Percentiles rank a stretch among this genome's conserved stretches.
These are phyloP conservation scores for Eupelmus urozonus DNA, from an alignment of 2,888 invertebrate species.

Conservation along the genomic window DNA sequence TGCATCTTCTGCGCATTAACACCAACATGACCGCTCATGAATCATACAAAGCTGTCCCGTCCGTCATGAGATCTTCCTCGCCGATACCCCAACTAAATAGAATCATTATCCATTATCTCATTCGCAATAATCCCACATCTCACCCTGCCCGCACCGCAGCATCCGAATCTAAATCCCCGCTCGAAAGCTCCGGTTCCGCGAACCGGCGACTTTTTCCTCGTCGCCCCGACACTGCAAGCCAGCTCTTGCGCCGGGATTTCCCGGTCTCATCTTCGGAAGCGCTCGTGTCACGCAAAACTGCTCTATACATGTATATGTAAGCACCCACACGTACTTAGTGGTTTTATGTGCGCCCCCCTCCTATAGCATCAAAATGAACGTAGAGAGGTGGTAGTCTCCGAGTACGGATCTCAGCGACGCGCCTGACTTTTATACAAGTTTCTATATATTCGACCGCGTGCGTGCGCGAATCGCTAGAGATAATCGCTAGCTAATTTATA, in stretches of 20 bases:
- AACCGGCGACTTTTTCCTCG: neutral
- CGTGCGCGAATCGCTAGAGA: too few species aligned
- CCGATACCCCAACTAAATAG: too few species aligned
- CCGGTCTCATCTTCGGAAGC: constrained; percentile 1
- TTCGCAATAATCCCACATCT: too few species aligned
- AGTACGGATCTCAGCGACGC: too few species aligned
- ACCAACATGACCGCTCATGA: too few species aligned
- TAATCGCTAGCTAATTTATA: constrained; percentile 25
- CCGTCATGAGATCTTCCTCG: too few species aligned
- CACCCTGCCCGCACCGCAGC: neutral
- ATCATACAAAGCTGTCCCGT: too few species aligned
- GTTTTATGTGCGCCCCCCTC: neutral
- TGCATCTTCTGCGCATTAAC: too few species aligned
- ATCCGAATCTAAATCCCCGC: neutral
- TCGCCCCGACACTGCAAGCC: neutral
- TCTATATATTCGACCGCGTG: neutral
- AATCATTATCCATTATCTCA: too few species aligned
- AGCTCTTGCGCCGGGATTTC: neutral
- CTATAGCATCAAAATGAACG: neutral
- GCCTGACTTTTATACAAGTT: neutral
- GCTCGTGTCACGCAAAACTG: too few species aligned
- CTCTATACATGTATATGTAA: too few species aligned
- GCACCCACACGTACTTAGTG: neutral
- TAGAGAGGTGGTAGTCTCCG: too few species aligned
- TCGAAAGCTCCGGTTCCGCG: neutral